A percentile compares a stretch with the other conserved stretches of the same genome.
phyloP scores from a whole-genome alignment of 2,888 invertebrate genomes.

The Xylota segnis region DNA sequence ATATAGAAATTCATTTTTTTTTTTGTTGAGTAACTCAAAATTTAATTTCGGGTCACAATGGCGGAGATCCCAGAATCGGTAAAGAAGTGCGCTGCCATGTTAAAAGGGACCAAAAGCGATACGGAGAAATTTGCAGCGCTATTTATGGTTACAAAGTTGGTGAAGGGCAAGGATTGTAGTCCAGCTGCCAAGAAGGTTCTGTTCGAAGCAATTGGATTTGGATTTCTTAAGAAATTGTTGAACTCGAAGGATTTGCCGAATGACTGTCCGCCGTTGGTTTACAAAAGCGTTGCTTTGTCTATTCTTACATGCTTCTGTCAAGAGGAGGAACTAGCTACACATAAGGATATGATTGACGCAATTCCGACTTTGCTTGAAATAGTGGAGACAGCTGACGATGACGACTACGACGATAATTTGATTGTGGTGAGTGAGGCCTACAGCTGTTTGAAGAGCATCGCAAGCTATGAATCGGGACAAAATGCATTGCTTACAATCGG shows the following conservation, averaged over 20 bases:
- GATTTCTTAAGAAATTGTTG: constrained; percentile 92
- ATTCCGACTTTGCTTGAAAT: constrained; percentile 93
- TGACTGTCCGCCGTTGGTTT: constrained; percentile 95
- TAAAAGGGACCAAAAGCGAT: constrained; percentile 92
- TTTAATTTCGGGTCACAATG: constrained; percentile 78
- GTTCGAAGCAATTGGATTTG: constrained; percentile 95
- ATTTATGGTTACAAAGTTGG: constrained; percentile 95
- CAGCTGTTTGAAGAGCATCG: constrained; percentile 92
- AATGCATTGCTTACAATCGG: constrained; percentile 91
- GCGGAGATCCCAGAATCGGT: constrained; percentile 90
- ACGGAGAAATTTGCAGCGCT: constrained; percentile 96
- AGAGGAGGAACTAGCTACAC: constrained; percentile 91
- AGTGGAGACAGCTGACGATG: constrained; percentile 93
- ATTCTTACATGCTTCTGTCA: constrained; percentile 94
- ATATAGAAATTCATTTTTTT: constrained; percentile 30
- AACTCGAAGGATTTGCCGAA: constrained; percentile 91
- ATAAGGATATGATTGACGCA: constrained; percentile 93
- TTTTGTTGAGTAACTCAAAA: constrained; percentile 45
- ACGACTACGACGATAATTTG: constrained; percentile 93
- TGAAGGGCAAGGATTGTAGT: constrained; percentile 93
- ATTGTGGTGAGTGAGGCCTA: constrained; percentile 95
- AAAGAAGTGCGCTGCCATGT: constrained; percentile 92
- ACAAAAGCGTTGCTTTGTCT: constrained; percentile 95
- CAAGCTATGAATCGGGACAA: constrained; percentile 91
- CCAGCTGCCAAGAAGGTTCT: constrained; percentile 91